A percentile compares a stretch with the other conserved stretches of the same genome.
Conservation (phyloP, 2,113 vertebrate genomes). For the Xerus inauris region DNA sequence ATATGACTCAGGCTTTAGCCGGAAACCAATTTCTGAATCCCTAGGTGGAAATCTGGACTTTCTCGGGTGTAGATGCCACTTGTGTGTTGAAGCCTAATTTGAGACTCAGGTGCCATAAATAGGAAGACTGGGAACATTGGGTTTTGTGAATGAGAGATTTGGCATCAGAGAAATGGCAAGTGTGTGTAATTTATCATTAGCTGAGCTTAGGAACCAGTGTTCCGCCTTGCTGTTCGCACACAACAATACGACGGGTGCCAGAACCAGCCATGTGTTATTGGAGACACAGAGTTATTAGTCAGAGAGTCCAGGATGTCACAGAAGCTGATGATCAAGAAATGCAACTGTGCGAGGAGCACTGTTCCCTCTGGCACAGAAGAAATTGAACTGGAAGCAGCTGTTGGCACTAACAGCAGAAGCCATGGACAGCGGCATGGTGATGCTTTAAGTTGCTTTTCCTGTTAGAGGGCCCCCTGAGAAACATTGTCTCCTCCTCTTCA, state of each 20-base stretch:
- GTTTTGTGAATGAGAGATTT: slow-evolving; percentile 41
- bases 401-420: not conserved
- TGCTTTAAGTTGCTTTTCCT: not conserved
- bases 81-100: not conserved
- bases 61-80: not conserved
- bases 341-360: slow-evolving; percentile 44
- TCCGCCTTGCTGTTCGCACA: slow-evolving; percentile 43
- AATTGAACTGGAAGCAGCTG: not conserved
- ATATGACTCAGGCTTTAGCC: not conserved
- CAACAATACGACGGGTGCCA: not conserved
- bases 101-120: not conserved
- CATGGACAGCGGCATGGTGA: not conserved
- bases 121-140: slow-evolving; percentile 24
- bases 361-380: not conserved
- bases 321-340: slow-evolving; percentile 50
- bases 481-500: not conserved
- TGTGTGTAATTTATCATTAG: slow-evolving; percentile 32
- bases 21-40: not conserved
- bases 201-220: not conserved
- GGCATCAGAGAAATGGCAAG: not conserved
- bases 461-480: not conserved
- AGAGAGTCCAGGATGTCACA: slow-evolving; percentile 51
- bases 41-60: not conserved
- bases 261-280: not conserved
- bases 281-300: slow-evolving; percentile 1